phyloP scores from a whole-genome alignment of 2,797 vertebrate species.

The Poeciliopsis paucimaculata region DNA sequence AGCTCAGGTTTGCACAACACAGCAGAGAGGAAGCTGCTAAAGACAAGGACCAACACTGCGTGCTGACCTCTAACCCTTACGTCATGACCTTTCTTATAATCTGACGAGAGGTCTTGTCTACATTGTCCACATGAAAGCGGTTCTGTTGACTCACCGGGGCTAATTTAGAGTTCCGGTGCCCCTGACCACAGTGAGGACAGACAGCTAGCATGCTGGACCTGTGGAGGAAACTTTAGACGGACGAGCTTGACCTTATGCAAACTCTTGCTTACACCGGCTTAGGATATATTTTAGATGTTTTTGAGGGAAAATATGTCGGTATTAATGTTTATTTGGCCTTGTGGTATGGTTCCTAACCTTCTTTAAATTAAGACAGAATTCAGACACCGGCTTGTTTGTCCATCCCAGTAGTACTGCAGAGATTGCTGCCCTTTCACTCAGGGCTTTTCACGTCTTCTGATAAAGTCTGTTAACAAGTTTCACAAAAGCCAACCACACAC shows the following conservation, averaged over 20 bases:
- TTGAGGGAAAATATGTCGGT: background rate
- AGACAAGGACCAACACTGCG: constrained; percentile 68
- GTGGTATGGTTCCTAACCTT: background rate
- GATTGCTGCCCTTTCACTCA: constrained; percentile 45
- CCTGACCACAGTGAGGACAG: constrained; percentile 61
- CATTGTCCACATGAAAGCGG: constrained; percentile 78
- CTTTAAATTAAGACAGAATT: constrained; percentile 11
- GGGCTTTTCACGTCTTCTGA: constrained; percentile 40
- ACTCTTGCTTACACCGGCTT: constrained; percentile 12
- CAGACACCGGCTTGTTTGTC: background rate
- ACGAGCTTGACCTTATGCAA: constrained; percentile 24
- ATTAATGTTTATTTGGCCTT: background rate
- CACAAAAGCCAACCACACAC: constrained; percentile 60
- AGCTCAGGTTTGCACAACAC: constrained; percentile 61
- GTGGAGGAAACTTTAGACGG: constrained; percentile 42
- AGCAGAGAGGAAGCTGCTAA: constrained; percentile 77
- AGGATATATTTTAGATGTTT: constrained; percentile 1
- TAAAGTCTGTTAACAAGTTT: constrained; percentile 62
- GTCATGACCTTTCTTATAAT: constrained; percentile 74
- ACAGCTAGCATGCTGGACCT: constrained; percentile 51
- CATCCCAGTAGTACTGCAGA: constrained; percentile 21
- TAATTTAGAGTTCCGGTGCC: constrained; percentile 75
- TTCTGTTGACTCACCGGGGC: constrained; percentile 65
- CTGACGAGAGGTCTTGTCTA: constrained; percentile 71
- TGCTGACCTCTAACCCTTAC: constrained; percentile 67